These are phyloP conservation scores for Suricata suricatta DNA, from an alignment of 2,113 vertebrate genomes.

Conservation along the genomic window DNA sequence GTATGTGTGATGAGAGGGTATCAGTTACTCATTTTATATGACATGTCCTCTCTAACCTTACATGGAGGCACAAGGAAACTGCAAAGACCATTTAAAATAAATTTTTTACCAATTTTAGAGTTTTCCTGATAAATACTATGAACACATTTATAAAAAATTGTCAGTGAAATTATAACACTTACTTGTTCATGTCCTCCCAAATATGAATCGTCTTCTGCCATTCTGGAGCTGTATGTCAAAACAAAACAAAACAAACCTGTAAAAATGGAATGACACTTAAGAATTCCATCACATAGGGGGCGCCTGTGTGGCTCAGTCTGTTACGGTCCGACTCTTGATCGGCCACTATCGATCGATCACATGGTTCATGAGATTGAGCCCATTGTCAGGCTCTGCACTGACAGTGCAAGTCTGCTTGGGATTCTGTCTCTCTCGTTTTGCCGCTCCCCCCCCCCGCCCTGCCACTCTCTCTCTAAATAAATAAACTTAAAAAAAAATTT, in stretches of 20 bases:
- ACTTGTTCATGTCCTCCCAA: conserved; percentile 84
- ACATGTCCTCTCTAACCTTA: not conserved
- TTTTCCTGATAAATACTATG: not conserved
- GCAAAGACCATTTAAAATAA: not conserved
- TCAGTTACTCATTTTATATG: not conserved
- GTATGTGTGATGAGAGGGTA: too few relatives aligned
- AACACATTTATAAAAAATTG: not conserved
- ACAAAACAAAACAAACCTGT: conserved; percentile 33
- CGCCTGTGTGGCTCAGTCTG: too few relatives aligned
- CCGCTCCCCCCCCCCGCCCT: too few relatives aligned
- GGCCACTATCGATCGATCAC: too few relatives aligned
- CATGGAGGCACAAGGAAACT: not conserved
- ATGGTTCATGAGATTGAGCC: too few relatives aligned
- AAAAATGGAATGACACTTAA: not conserved
- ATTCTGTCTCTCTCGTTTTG: too few relatives aligned
- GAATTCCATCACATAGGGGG: not conserved
- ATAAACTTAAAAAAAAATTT: not conserved
- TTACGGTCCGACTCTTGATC: too few relatives aligned
- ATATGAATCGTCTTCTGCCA: conserved; percentile 85
- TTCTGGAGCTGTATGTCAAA: conserved; percentile 80
- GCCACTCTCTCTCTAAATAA: too few relatives aligned
- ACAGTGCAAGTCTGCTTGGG: too few relatives aligned
- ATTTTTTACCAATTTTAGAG: not conserved
- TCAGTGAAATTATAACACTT: conserved; percentile 63
- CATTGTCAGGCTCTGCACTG: too few relatives aligned